These are phyloP conservation scores for Manis javanica DNA, from an alignment of 2,797 vertebrate species.

Conservation along the genomic window DNA sequence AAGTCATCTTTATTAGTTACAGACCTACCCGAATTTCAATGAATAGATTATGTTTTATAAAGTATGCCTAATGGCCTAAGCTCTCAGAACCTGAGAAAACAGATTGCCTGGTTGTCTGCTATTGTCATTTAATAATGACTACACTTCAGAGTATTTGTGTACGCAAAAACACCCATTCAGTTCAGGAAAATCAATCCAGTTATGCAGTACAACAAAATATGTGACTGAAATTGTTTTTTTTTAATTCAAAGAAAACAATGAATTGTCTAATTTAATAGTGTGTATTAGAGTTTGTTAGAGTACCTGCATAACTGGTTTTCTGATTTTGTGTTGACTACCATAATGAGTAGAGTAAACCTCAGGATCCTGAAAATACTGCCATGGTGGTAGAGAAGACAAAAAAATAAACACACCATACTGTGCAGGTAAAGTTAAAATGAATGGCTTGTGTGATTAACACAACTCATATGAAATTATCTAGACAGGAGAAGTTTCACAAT, in stretches of 20 bases:
- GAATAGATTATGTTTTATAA: constrained; percentile 35
- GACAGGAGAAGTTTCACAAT: neutral
- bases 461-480: constrained; percentile 15
- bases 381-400: neutral
- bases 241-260: constrained; percentile 46
- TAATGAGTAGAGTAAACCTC: neutral
- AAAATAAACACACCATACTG: neutral
- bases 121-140: constrained; percentile 42
- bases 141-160: constrained; percentile 43
- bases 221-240: constrained; percentile 52
- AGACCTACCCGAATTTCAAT: neutral
- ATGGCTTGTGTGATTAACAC: neutral
- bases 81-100: neutral
- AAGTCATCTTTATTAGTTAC: neutral
- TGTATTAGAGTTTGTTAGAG: neutral
- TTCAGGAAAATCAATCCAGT: constrained; percentile 54
- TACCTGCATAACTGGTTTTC: constrained; percentile 40
- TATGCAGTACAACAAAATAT: constrained; percentile 14
- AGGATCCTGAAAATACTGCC: constrained; percentile 22
- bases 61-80: neutral
- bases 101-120: neutral
- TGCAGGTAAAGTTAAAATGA: neutral
- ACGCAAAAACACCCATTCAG: constrained; percentile 40
- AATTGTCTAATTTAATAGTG: constrained; percentile 59
- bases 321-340: neutral